Base-by-base conservation (phyloP, 2,113 vertebrate genomes). In the Pipa parva region DNA sequence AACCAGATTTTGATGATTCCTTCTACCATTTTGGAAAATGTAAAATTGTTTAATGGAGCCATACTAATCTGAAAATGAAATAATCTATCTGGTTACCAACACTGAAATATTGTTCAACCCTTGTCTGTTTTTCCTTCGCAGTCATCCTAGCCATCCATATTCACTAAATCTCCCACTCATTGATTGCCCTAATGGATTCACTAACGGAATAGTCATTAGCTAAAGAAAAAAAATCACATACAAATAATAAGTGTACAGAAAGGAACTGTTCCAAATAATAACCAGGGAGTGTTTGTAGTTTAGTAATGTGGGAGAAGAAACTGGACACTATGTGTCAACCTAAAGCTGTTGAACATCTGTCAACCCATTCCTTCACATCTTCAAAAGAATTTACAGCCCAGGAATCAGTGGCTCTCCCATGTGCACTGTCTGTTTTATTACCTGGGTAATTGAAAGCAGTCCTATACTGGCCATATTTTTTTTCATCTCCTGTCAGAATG, bases 351-450 rank as follows among this genome's bases (percentile, higher is more conserved):
- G 65, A 67, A 74, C 82, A 79, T 81, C 84, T 79, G 67, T 80
- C 71, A 65, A 81, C 29, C 3, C 73, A 46, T 80, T 72, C 72
- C 61, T 70, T 69, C 79, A 75, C 71, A 78, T 75, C 78, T 79
- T 85, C 75, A 79, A 78, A 79, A 75, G 63, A 69, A 76, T 67
- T 84, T 80, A 37, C 15, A 51, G 29, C 70, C 42, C 31, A 52
- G 63, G 56, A 11, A 24, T 4, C 15, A 58, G 52, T 61, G 52
- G 52, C 57, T 39, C 45, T 70, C 45, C 52, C 58, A 31, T 60
- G 60, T 61, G 66, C 33, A 29, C 28, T 69, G 50, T 70, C 66
- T 70, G 58, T 52, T 70, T 68, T 70, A 61, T 61, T 70, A 70
- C 66, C 65, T 70, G 66, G 3, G 57, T 70, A 54, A 54, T 42